Evolutionary conservation across 2,113 vertebrate species (phyloP), one percentile per base, ranked within the genome.

Genomic region (Cichladusa arquata): DNA sequence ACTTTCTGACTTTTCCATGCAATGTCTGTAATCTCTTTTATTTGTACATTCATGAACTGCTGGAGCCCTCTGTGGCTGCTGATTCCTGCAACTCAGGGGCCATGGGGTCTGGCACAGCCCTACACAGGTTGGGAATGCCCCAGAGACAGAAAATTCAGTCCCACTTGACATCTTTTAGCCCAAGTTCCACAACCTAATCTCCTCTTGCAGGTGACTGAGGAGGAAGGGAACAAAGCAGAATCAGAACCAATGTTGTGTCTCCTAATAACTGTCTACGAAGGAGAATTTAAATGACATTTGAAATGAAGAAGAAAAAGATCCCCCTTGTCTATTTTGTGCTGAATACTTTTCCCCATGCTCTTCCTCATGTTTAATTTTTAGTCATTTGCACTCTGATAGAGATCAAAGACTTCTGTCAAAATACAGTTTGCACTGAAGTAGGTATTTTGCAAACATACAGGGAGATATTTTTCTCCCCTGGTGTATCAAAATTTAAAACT

Each of bases 391-490:
- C 87, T 94, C 67, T 92, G 87, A 95, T 74, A 96, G 90, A 97
- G 89, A 96, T 95, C 95, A 97, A 94, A 97, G 81, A 25, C 34
- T 93, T 86, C 86, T 93, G 91, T 96, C 92, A 96, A 94, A 95
- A 88, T 40, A 31, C 1, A 2, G 47, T 78, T 95, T 88, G 82
- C 38, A 88, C 44, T 83, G 67, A 78, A 83, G 54, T 33, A 96
- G 71, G 88, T 81, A 83, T 81, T 95, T 94, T 94, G 88, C 71
- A 90, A 94, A 94, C 79, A 94, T 58, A 73, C 20, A 77, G 72
- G 57, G 94, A 94, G 85, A 96, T 26, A 28, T 57, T 83, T 90
- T 93, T 74, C 40, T 94, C 53, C 65, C 69, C 19, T 28, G 70
- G 14, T 88, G 18, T 78, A 42, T 88, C 64, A 84, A 24, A 88